A percentile compares a stretch with the other conserved stretches of the same genome.
phyloP scores from a whole-genome alignment of 2,888 invertebrate genomes.

The Dyspetes luteomarginatus region DNA sequence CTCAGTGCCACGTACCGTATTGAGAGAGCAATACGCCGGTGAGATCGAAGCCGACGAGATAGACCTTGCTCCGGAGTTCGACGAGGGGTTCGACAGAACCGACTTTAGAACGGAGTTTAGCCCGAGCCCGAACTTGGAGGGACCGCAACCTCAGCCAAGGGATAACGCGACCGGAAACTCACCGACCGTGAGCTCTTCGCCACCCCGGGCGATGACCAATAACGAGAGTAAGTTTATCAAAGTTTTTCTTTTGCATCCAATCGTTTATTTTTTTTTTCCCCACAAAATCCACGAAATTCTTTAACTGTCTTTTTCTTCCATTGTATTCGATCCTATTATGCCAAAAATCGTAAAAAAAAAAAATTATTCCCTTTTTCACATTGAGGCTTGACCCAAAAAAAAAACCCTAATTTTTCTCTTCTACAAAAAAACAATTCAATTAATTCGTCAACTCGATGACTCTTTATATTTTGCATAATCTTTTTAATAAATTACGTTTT shows the following conservation, averaged over 20 bases:
- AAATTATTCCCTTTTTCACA: too few relatives aligned
- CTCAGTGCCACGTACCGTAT: slow-evolving; percentile 92
- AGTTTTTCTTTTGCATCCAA: slow-evolving; percentile 46
- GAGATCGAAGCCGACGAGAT: slow-evolving; percentile 91
- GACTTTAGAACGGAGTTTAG: slow-evolving; percentile 83
- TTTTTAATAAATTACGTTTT: too few relatives aligned
- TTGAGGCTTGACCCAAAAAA: too few relatives aligned
- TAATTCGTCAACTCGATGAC: too few relatives aligned
- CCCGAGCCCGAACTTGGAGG: slow-evolving; percentile 83
- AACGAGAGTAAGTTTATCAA: slow-evolving; percentile 78
- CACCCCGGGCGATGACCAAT: slow-evolving; percentile 81
- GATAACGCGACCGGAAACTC: slow-evolving; percentile 77
- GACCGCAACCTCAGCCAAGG: slow-evolving; percentile 80
- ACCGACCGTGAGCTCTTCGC: slow-evolving; percentile 80
- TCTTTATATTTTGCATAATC: too few relatives aligned
- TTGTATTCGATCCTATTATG: too few relatives aligned
- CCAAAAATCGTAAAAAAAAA: too few relatives aligned
- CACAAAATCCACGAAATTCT: background rate
- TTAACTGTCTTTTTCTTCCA: background rate
- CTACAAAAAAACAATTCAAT: too few relatives aligned
- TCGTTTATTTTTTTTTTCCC: slow-evolving; percentile 13
- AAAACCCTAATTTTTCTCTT: too few relatives aligned
- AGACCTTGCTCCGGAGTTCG: slow-evolving; percentile 79
- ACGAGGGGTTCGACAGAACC: slow-evolving; percentile 83
- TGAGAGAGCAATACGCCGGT: slow-evolving; percentile 92